A percentile compares a stretch with the other conserved stretches of the same genome.
Evolutionary conservation across 2,113 vertebrate species (phyloP).

Genomic region (Ranitomeya imitator): DNA sequence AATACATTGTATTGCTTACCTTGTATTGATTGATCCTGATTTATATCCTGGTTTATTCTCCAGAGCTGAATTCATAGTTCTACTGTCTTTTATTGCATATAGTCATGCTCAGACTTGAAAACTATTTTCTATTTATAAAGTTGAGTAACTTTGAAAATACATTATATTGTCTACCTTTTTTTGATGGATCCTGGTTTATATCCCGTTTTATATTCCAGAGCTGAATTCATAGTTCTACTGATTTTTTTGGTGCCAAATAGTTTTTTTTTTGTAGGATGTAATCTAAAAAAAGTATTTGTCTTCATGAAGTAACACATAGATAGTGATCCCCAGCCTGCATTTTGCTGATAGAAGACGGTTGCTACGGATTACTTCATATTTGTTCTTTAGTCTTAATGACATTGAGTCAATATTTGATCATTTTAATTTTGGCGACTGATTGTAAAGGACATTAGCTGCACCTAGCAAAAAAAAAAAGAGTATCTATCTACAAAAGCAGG

Average conservation of each 20-base stretch:
- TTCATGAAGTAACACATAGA: background rate
- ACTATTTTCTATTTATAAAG: no score
- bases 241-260: background rate
- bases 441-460: background rate
- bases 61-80: background rate
- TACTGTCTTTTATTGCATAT: background rate
- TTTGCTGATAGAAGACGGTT: background rate
- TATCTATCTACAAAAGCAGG: background rate
- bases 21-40: no score
- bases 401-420: background rate
- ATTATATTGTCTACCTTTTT: no score
- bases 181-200: no score
- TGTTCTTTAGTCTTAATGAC: background rate
- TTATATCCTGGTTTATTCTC: background rate
- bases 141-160: no score
- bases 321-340: background rate
- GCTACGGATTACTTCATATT: background rate
- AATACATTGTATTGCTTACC: no score
- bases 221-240: background rate
- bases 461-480: background rate
- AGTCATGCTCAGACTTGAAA: background rate
- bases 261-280: background rate
- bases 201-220: no score
- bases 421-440: conserved; percentile 5
- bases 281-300: background rate